These are phyloP conservation scores for Erebia ligea DNA, from an alignment of 2,888 invertebrate species.

Conservation along the genomic window DNA sequence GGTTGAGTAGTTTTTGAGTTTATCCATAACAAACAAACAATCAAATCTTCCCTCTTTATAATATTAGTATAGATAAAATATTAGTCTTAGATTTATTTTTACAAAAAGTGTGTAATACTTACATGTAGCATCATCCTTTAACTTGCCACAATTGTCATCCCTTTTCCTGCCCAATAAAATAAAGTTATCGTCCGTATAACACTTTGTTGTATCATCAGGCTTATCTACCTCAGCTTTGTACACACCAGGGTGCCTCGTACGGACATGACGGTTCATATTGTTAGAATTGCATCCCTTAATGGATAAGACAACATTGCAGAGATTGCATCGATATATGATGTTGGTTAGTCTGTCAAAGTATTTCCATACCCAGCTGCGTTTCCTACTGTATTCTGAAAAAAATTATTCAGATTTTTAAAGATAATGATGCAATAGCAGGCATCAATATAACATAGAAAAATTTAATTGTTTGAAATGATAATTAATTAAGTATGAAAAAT, in stretches of 20 bases:
- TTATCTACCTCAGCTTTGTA: slow-evolving; percentile 61
- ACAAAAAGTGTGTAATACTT: slow-evolving; percentile 24
- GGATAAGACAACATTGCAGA: slow-evolving; percentile 72
- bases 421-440: not conserved
- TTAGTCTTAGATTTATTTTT: too few relatives aligned
- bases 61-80: too few relatives aligned
- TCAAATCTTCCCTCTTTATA: too few relatives aligned
- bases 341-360: slow-evolving; percentile 71
- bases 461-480: not conserved
- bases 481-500: not conserved
- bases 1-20: too few relatives aligned
- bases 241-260: slow-evolving; percentile 63
- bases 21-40: too few relatives aligned
- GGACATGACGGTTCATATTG: slow-evolving; percentile 75
- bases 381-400: slow-evolving; percentile 60
- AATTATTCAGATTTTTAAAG: not conserved
- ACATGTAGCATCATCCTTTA: slow-evolving; percentile 42
- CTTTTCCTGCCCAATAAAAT: slow-evolving; percentile 52
- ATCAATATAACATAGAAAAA: not conserved
- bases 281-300: slow-evolving; percentile 78
- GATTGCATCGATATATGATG: slow-evolving; percentile 69
- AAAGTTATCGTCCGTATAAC: slow-evolving; percentile 11
- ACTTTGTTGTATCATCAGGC: slow-evolving; percentile 27
- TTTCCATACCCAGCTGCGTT: slow-evolving; percentile 79
- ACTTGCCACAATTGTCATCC: slow-evolving; percentile 53